Evolutionary conservation across 2,797 vertebrate species (phyloP).

Genomic region (Centroberyx gerrardi): DNA sequence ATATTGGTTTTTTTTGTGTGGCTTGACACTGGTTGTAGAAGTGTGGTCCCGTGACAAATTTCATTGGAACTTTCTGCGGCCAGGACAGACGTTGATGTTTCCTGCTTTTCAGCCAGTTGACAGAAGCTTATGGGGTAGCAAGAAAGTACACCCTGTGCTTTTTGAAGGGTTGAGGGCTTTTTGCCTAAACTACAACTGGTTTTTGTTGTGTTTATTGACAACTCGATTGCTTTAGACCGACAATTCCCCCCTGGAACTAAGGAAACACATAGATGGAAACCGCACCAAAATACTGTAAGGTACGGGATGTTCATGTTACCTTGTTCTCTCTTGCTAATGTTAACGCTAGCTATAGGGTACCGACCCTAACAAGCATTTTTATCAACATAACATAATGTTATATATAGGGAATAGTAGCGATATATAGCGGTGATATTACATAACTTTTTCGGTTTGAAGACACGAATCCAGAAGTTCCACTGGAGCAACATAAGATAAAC

Average conservation of each 20-base stretch:
- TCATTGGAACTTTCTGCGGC: constrained; percentile 77
- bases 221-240: constrained; percentile 14
- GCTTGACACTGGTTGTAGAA: neutral
- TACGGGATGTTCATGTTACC: constrained; percentile 72
- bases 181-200: neutral
- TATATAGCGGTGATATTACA: constrained; percentile 1
- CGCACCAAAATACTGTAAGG: constrained; percentile 62
- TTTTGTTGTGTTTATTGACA: constrained; percentile 7
- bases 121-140: constrained; percentile 20
- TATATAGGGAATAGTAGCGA: neutral
- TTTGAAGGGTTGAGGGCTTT: neutral
- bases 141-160: constrained; percentile 8
- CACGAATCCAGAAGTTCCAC: neutral
- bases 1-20: fast-evolving
- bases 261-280: constrained; percentile 37
- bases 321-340: constrained; percentile 17
- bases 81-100: constrained; percentile 72
- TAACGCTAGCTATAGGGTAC: neutral
- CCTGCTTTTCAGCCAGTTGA: constrained; percentile 64
- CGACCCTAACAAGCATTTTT: neutral
- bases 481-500: neutral
- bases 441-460: constrained; percentile 20
- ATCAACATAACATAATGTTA: neutral
- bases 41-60: constrained; percentile 84
- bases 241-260: constrained; percentile 22